Percentiles rank a stretch among this genome's conserved stretches.
Evolutionary conservation across 2,888 invertebrate genomes (phyloP).

Genomic region (Oligia fasciuncula): DNA sequence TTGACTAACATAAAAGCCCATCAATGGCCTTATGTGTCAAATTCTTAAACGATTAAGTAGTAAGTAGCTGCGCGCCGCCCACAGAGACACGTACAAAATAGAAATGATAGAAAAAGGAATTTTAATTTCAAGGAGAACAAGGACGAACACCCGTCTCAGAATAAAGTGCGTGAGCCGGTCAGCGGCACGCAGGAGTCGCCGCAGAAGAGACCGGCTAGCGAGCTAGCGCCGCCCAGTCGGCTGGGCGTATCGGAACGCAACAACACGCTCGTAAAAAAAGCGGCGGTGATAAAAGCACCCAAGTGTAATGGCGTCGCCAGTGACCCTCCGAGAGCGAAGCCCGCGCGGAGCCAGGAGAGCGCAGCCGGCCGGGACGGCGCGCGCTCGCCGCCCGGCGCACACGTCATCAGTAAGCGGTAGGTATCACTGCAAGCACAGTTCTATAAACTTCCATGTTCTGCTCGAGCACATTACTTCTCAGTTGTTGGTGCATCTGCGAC

Average conservation of each 20-base stretch:
- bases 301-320: background rate
- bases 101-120: constrained; percentile 17
- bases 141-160: constrained; percentile 6
- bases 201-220: background rate
- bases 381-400: background rate
- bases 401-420: constrained; percentile 47
- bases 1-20: constrained; percentile 19
- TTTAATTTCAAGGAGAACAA: constrained; percentile 52
- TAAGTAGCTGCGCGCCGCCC: background rate
- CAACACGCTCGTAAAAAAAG: background rate
- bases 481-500: background rate
- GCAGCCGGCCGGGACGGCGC: background rate
- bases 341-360: background rate
- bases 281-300: background rate
- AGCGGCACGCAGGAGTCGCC: background rate
- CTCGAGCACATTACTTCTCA: background rate
- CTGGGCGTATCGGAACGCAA: background rate
- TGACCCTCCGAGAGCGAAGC: background rate
- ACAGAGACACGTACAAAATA: background rate
- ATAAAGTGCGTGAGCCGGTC: constrained; percentile 9
- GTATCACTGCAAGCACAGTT: background rate
- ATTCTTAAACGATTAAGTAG: background rate
- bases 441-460: background rate
- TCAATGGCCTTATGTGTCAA: constrained; percentile 38
- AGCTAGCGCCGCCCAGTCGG: background rate